phyloP scores from a whole-genome alignment of 2,888 invertebrate genomes.

The Matsumyia berberina region DNA sequence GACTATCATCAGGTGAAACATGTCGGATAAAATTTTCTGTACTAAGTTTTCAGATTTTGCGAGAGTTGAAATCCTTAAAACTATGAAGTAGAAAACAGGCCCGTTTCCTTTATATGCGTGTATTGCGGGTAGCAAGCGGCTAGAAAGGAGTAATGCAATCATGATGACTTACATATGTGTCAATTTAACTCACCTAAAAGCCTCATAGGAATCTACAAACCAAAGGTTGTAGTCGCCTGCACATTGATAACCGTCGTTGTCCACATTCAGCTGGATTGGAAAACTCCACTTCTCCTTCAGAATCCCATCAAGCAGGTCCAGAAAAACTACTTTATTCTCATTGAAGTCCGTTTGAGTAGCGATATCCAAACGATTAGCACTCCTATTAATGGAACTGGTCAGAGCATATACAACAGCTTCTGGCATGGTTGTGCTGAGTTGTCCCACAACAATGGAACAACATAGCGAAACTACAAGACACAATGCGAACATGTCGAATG shows the following conservation, averaged over 20 bases:
- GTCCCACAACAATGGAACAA: neutral
- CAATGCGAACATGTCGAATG: neutral
- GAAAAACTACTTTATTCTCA: neutral
- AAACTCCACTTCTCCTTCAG: slow-evolving; percentile 13
- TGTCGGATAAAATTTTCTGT: slow-evolving; percentile 12
- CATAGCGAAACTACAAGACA: neutral
- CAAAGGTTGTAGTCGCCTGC: slow-evolving; percentile 25
- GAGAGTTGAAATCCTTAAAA: neutral
- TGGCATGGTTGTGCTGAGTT: neutral
- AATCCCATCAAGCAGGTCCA: slow-evolving; percentile 20
- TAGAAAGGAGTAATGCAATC: neutral
- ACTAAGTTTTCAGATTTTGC: neutral
- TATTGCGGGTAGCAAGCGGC: slow-evolving; percentile 3
- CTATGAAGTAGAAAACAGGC: slow-evolving; percentile 12
- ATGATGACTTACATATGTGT: too few relatives aligned
- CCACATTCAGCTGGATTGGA: slow-evolving; percentile 15
- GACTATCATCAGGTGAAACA: neutral
- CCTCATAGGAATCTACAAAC: slow-evolving; percentile 26
- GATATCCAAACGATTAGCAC: neutral
- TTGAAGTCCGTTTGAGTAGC: slow-evolving; percentile 11
- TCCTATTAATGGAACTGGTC: neutral
- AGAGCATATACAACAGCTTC: slow-evolving; percentile 1
- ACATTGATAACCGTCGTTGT: slow-evolving; percentile 8
- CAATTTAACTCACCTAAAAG: slow-evolving; percentile 29
- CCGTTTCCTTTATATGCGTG: slow-evolving; percentile 4